These are phyloP conservation scores for Pseudonaja textilis DNA, from an alignment of 2,113 vertebrate species.

Conservation along the genomic window DNA sequence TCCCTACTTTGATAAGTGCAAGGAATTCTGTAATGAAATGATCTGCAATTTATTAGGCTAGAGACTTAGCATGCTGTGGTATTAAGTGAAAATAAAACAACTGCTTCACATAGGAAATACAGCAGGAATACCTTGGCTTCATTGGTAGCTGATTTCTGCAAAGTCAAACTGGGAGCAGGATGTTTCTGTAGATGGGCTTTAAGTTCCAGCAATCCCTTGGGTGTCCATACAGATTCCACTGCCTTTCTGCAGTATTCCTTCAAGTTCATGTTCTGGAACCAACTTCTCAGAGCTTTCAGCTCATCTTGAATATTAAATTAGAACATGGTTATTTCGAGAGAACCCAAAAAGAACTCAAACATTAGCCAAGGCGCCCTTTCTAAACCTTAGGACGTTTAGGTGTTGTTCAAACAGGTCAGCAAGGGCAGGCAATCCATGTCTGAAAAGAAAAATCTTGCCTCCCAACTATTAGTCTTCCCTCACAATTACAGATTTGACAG, in stretches of 20 bases:
- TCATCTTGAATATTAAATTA: constrained; percentile 69
- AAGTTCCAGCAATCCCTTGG: constrained; percentile 70
- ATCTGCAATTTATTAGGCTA: neutral
- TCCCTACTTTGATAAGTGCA: neutral
- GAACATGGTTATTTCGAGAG: neutral
- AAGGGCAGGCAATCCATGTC: neutral
- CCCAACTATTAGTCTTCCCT: neutral
- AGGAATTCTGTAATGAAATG: neutral
- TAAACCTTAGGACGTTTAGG: neutral
- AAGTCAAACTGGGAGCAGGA: constrained; percentile 60
- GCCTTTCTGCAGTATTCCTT: constrained; percentile 74
- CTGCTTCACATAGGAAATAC: no score
- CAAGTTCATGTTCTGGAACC: constrained; percentile 80
- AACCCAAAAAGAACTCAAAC: neutral
- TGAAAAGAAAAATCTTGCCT: neutral
- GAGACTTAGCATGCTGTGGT: neutral
- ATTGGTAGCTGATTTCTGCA: constrained; percentile 65
- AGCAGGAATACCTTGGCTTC: constrained; percentile 74
- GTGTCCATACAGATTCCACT: constrained; percentile 70
- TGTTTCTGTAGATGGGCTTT: constrained; percentile 82
- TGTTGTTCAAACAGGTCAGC: neutral
- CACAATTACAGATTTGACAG: neutral
- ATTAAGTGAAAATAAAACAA: neutral
- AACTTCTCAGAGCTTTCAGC: constrained; percentile 65
- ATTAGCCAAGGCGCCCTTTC: neutral